Evolutionary conservation across 2,888 invertebrate genomes (phyloP).

Genomic region (Schrankia costaestrigalis): DNA sequence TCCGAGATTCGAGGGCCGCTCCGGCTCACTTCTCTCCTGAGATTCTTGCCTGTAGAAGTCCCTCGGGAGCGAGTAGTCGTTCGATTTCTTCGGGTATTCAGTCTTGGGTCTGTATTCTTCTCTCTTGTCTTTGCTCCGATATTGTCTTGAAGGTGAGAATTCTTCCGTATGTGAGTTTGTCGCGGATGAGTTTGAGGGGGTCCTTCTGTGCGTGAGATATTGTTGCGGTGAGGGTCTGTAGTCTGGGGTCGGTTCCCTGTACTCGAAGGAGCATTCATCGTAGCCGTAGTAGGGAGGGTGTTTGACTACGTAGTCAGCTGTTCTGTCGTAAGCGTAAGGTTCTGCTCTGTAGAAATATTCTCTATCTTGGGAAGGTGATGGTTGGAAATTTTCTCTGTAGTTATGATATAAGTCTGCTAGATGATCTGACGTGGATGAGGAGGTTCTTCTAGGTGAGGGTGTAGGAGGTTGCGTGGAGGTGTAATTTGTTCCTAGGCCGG

Average conservation of each 20-base stretch:
- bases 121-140: conserved; percentile 47
- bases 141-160: conserved; percentile 65
- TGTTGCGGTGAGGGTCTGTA: conserved; percentile 54
- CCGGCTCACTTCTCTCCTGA: conserved; percentile 54
- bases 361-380: conserved; percentile 55
- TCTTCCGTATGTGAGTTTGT: conserved; percentile 77
- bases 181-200: conserved; percentile 87
- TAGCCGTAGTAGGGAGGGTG: conserved; percentile 66
- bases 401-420: conserved; percentile 83
- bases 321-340: conserved; percentile 63
- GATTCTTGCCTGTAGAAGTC: conserved; percentile 66
- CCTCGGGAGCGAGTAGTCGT: conserved; percentile 62
- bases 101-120: conserved; percentile 57
- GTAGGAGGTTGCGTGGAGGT: conserved; percentile 80
- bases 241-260: conserved; percentile 60
- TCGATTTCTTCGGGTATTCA: conserved; percentile 62
- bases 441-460: conserved; percentile 86
- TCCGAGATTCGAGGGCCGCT: conserved; percentile 75
- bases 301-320: conserved; percentile 68
- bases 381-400: conserved; percentile 73
- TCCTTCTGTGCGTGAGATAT: conserved; percentile 84
- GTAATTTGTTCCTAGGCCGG: conserved; percentile 76
- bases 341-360: conserved; percentile 62
- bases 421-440: conserved; percentile 80
- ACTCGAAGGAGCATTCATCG: conserved; percentile 67